Evolutionary conservation across 2,113 vertebrate genomes (phyloP).

Genomic region (Boleophthalmus pectinirostris): DNA sequence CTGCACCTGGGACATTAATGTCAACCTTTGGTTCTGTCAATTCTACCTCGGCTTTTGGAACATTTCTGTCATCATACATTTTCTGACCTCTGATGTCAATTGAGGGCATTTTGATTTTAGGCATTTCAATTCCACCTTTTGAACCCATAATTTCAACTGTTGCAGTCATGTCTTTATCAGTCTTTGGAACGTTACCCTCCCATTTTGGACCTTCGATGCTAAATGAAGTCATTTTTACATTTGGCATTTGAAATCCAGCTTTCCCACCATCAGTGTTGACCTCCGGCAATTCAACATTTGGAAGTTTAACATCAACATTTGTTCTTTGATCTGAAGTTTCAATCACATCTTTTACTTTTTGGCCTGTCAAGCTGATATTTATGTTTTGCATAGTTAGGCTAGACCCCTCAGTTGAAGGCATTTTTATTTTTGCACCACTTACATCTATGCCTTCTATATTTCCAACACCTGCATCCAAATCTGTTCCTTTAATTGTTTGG

Average conservation of each 20-base stretch:
- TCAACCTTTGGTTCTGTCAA: neutral
- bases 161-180: too few species aligned
- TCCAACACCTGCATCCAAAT: neutral
- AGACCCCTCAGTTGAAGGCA: neutral
- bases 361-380: neutral
- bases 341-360: neutral
- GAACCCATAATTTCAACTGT: neutral
- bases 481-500: neutral
- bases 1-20: too few species aligned
- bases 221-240: neutral
- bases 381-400: neutral
- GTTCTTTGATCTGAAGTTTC: conserved; percentile 10
- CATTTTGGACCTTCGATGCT: neutral
- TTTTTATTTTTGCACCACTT: neutral
- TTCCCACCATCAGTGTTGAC: too few species aligned
- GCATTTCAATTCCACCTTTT: neutral
- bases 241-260: too few species aligned
- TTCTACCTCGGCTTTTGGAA: neutral
- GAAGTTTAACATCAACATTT: too few species aligned
- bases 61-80: neutral
- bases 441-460: neutral
- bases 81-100: neutral
- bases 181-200: too few species aligned
- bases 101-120: neutral
- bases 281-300: too few species aligned